Evolutionary conservation across 2,113 vertebrate genomes (phyloP), one percentile per base, ranked within the genome.

Genomic region (Gobius niger): DNA sequence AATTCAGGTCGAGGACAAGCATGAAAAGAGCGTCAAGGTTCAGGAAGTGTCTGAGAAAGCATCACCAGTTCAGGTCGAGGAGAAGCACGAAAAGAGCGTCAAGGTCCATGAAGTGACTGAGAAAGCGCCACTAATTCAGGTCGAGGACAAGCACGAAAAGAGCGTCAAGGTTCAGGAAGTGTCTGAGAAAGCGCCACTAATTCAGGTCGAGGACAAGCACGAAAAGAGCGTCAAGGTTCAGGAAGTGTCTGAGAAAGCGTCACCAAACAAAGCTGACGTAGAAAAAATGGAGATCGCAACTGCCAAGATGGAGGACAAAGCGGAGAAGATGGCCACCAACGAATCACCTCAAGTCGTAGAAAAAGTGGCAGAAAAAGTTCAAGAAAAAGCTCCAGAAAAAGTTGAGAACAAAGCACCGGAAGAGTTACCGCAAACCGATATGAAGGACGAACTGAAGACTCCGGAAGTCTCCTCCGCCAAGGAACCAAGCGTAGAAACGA

Each of bases 351-450:
- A 75, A 34, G 24, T 34, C 24, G 24, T 34, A 34, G 24, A 34
- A 34, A 34, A 34, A 34, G 24, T 34, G 24, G 24, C 24, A 34
- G 24, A 34, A 34, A 34, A 64, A n/a, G 53, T 19, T 69, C 57
- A 75, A 63, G 66, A 74, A 18, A 68, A 70, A 12, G 44, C 70
- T 1, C 81, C 81, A 67, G 66, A 73, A n/a, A 72, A 72, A 15
- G 42, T 72, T 1, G 80, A 82, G 34, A 61, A 75, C n/a, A 78
- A 77, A 63, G 54, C 66, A 14, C 41, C 44, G 5, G 78, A 89
- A 15, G 73, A 73, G 64, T 1, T 44, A 1, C 74, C 84, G 24
- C 74, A 75, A 41, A 41, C 34, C 7, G 57, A 60, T n/a, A 60
- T 42, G 40, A 60, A 60, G 40, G 57, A 42, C 15, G 52, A 72